Base-by-base conservation (phyloP, 64 coral and sea anemone genomes). In the Montipora efflorescens region DNA sequence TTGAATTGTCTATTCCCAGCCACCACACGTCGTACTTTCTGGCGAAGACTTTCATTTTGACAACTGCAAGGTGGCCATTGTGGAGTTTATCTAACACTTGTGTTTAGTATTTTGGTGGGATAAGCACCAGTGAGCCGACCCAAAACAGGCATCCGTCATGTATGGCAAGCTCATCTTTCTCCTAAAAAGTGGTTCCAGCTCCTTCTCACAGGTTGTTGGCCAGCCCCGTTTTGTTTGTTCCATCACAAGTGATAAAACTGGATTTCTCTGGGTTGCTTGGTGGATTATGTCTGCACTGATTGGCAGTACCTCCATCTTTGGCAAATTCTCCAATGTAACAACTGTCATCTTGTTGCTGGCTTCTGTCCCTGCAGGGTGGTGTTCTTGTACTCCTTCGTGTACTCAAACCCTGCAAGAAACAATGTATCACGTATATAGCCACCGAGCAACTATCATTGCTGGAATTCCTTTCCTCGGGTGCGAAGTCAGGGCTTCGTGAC, bases 11-110 rank as follows among this genome's bases (percentile, higher is more conserved):
- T 5, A 92, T 77, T 22, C 46, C 71, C 57, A 71, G 80, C 80
- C 90, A 92, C 90, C 90, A 92, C 20, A 85, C 57, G 48, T 84
- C 84, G 59, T 28, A 28, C 25, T 59, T 87, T 77, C 91, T 78
- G 10, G 81, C 74, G 5, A 87, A 68, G 44, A 72, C 82, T n/a
- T 93, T 87, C 74, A 87, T 93, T 23, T 79, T 93, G 5, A 80
- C 59, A 14, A 90, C 76, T 20, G 61, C 76, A 48, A 68, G 76
- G 48, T 90, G 88, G 20, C 88, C 59, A 15, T 71, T 46, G 22
- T 80, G 88, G 8, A 90, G 59, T 21, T 79, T 59, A 3, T 48
- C 88, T 13, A 90, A 49, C 14, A 90, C 23, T 49, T 23, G 43
- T 15, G 19, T 8, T 47, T 70, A 76, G 36, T 68, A 10, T 53